A percentile compares a stretch with the other conserved stretches of the same genome.
Conservation (phyloP, 2,888 invertebrate species). For the Crematogaster levior region DNA sequence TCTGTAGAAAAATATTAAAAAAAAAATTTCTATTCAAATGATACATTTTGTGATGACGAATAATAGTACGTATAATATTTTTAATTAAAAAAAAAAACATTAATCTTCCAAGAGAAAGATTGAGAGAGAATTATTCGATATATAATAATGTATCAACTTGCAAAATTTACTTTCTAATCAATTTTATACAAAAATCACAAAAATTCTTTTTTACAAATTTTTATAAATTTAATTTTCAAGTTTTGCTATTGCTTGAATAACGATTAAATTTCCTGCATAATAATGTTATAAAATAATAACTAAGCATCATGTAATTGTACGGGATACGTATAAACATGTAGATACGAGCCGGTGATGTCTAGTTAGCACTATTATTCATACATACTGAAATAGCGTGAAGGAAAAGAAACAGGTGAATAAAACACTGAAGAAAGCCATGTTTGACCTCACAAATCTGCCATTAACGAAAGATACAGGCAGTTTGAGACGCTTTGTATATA, state of each 20-base stretch:
- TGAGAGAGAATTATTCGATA: too few relatives aligned
- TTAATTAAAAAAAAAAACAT: not conserved
- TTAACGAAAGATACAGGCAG: too few relatives aligned
- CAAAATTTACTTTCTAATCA: not conserved
- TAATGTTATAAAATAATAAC: conserved; percentile 22
- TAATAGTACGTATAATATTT: not conserved
- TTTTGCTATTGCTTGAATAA: not conserved
- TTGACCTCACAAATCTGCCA: too few relatives aligned
- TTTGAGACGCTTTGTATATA: too few relatives aligned
- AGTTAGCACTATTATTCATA: too few relatives aligned
- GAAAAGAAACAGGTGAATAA: not conserved
- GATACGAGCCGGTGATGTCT: too few relatives aligned
- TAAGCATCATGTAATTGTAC: conserved; percentile 8
- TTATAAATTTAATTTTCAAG: not conserved
- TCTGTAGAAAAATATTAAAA: not conserved
- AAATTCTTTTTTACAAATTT: too few relatives aligned
- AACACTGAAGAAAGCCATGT: not conserved
- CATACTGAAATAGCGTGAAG: too few relatives aligned
- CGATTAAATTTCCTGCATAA: not conserved
- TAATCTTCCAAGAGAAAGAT: not conserved
- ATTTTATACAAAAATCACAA: not conserved
- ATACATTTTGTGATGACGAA: not conserved
- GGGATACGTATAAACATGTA: conserved; percentile 18
- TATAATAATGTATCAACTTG: not conserved
- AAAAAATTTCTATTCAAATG: not conserved